Evolutionary conservation across 2,113 vertebrate genomes (phyloP).

Genomic region (Paratilapia polleni): DNA sequence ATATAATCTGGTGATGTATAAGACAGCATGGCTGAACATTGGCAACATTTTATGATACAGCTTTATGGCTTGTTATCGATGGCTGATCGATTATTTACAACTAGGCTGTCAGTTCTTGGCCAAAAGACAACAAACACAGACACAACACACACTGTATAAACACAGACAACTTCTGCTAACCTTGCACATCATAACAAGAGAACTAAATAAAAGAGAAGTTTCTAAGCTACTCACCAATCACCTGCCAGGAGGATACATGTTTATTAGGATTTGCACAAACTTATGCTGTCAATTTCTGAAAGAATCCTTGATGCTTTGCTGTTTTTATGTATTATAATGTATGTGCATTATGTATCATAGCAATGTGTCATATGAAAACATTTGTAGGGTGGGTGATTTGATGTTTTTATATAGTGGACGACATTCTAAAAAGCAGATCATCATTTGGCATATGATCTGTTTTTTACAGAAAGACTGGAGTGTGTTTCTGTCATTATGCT

Average conservation of each 20-base stretch:
- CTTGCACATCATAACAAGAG: background rate
- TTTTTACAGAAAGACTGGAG: background rate
- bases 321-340: background rate
- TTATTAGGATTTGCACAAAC: background rate
- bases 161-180: background rate
- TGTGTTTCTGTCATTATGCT: background rate
- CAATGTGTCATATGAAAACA: background rate
- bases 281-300: background rate
- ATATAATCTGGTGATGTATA: background rate
- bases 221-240: background rate
- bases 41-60: background rate
- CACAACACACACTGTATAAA: background rate
- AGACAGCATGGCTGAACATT: background rate
- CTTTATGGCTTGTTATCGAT: background rate
- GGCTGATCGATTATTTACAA: background rate
- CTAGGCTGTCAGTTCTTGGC: background rate
- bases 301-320: background rate
- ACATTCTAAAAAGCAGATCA: background rate
- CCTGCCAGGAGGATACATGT: background rate
- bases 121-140: slow-evolving; percentile 5
- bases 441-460: background rate
- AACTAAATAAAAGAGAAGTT: background rate
- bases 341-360: background rate
- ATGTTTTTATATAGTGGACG: background rate
- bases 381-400: background rate